phyloP scores from a whole-genome alignment of 2,888 invertebrate genomes.

The Busseola fusca region DNA sequence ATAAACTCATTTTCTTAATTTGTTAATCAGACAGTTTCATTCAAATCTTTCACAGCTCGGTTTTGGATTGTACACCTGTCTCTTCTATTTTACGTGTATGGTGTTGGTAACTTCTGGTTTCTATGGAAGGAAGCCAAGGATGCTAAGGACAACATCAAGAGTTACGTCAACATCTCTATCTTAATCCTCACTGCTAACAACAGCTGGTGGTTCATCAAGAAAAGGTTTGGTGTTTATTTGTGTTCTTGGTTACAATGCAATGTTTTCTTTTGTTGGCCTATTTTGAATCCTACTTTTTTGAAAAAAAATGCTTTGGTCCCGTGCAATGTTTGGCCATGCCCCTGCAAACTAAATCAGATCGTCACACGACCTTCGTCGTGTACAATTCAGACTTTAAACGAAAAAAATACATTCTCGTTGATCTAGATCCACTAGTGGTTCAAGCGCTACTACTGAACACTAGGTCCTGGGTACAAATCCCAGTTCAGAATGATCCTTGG shows the following conservation, averaged over 20 bases:
- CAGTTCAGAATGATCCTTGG: too few species aligned
- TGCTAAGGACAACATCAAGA: conserved; percentile 73
- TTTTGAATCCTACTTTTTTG: too few species aligned
- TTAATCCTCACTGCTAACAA: conserved; percentile 70
- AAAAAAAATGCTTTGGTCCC: too few species aligned
- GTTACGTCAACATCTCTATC: conserved; percentile 76
- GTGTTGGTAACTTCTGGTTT: conserved; percentile 71
- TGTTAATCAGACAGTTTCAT: not conserved
- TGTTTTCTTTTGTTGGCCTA: not conserved
- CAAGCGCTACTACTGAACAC: too few species aligned
- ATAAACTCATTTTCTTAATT: too few species aligned
- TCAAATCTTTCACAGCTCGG: conserved; percentile 62
- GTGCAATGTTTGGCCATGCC: too few species aligned
- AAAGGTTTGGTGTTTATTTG: conserved; percentile 66
- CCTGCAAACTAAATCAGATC: too few species aligned
- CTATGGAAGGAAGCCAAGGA: conserved; percentile 70
- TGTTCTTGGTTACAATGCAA: not conserved
- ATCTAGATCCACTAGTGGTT: too few species aligned
- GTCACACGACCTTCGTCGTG: too few species aligned
- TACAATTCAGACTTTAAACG: too few species aligned
- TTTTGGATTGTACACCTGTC: conserved; percentile 75
- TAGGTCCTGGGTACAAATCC: too few species aligned
- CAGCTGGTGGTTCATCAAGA: conserved; percentile 76
- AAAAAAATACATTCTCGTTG: not conserved
- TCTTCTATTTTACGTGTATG: conserved; percentile 76